These are phyloP conservation scores for Australoheros facetus DNA, from an alignment of 2,797 vertebrate species.

Conservation along the genomic window DNA sequence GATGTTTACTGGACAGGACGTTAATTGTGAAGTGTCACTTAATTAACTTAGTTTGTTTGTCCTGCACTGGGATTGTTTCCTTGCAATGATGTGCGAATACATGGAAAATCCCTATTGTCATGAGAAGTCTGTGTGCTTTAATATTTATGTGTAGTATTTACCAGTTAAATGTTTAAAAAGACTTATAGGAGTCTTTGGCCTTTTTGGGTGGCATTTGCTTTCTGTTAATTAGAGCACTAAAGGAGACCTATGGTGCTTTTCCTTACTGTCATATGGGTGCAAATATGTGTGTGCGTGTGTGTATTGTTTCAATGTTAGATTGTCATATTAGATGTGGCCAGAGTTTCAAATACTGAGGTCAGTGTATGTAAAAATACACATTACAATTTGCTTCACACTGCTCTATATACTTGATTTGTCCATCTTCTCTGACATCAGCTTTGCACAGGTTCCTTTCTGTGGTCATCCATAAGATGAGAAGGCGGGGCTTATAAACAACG, in stretches of 20 bases:
- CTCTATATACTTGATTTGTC: not conserved
- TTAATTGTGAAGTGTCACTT: not conserved
- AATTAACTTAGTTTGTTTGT: not conserved
- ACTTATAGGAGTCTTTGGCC: no score
- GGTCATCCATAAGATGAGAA: not conserved
- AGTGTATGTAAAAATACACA: not conserved
- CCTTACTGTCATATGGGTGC: no score
- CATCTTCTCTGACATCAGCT: not conserved
- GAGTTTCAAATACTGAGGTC: not conserved
- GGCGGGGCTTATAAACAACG: not conserved
- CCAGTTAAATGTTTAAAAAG: no score
- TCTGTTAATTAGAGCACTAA: no score
- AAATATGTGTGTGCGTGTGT: no score
- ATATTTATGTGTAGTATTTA: no score
- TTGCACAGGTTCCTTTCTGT: not conserved
- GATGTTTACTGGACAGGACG: not conserved
- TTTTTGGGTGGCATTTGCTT: no score
- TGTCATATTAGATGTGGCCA: not conserved
- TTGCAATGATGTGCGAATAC: not conserved
- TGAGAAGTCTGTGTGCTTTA: not conserved
- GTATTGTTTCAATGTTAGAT: not conserved
- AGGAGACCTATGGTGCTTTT: no score
- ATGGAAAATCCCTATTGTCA: not conserved
- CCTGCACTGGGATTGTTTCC: not conserved
- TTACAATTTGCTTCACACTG: not conserved